A percentile compares a stretch with the other conserved stretches of the same genome.
These are phyloP conservation scores for western clawed frog (Xenopus tropicalis) DNA, from an alignment of 2,113 vertebrate species.

Conservation along the genomic window UCB_Xtro_10.0 CM004450.2:111213001-111213500, in stretches of 20 bases:
- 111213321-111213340: background rate
- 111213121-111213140: too few species aligned
- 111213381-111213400: background rate
- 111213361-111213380: background rate
- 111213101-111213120: too few species aligned
- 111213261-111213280: too few species aligned
- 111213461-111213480: constrained; percentile 42
- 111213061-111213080: background rate
- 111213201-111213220: too few species aligned
- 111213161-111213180: too few species aligned
- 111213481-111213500: constrained; percentile 40
- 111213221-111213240: too few species aligned
- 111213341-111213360: background rate
- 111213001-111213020: constrained; percentile 30
- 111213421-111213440: constrained; percentile 24
- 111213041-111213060: constrained; percentile 30
- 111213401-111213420: constrained; percentile 26
- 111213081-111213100: background rate
- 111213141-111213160: too few species aligned
- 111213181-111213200: too few species aligned
- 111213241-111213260: too few species aligned
- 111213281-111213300: background rate
- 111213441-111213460: constrained; percentile 40
- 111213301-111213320: background rate
- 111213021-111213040: constrained; percentile 32